A percentile compares a stretch with the other conserved stretches of the same genome.
Conservation (phyloP, 2,797 vertebrate genomes). For the Propithecus perrieri region DNA sequence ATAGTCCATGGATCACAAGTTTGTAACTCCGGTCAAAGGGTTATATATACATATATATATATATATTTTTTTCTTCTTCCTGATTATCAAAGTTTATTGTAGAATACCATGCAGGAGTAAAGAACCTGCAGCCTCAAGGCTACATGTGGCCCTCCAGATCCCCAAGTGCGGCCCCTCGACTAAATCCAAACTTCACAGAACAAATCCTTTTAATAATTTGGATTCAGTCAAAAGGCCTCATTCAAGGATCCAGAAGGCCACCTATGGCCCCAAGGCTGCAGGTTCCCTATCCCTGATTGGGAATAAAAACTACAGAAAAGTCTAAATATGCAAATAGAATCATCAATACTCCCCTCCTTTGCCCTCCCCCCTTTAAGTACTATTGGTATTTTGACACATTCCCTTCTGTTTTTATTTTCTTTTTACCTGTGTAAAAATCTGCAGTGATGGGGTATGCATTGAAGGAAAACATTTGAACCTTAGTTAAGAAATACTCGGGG, state of each 20-base stretch:
- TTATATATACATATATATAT: too few species aligned
- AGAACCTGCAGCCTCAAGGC: too few species aligned
- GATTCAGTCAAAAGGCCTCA: too few species aligned
- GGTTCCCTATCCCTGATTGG: too few species aligned
- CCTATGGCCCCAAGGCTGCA: too few species aligned
- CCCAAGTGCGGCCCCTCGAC: too few species aligned
- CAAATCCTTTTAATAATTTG: too few species aligned
- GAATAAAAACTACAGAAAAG: neutral
- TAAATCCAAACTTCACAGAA: too few species aligned
- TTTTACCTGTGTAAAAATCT: neutral
- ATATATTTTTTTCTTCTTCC: too few species aligned
- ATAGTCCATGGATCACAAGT: neutral
- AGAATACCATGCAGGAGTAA: neutral
- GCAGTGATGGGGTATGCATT: neutral
- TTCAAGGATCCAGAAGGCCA: too few species aligned
- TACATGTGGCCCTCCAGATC: too few species aligned
- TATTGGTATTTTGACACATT: neutral
- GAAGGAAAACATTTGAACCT: neutral
- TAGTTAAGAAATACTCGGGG: neutral
- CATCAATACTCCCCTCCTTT: neutral
- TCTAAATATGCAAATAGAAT: neutral
- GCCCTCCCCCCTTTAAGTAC: neutral
- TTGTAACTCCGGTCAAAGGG: neutral
- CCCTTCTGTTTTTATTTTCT: neutral
- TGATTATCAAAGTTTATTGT: neutral